Evolutionary conservation across 2,888 invertebrate genomes (phyloP), one percentile per base, ranked within the genome.

Genomic region (Amblyjoppa fuscipennis): DNA sequence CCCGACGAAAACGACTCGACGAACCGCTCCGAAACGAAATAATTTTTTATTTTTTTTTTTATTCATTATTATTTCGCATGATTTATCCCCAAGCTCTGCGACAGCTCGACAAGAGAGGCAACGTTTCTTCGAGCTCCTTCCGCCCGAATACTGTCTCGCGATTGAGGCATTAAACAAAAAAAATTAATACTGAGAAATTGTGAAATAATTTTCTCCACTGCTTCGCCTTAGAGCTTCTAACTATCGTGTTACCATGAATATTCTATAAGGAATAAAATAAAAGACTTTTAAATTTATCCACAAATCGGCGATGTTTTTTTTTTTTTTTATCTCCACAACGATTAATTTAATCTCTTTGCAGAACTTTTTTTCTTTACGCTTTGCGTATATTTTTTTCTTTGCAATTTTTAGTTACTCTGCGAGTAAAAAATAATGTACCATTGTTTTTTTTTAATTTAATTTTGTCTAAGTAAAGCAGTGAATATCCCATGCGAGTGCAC

Each of bases 1-100:
- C n/a, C 74, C 11, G 38, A 16, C 69, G 56, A 70, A 82, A 70
- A 49, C 7, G 64, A 49, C 2, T 70, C 31, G 20, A 9, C 53
- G 28, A 56, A 68, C 9, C 34, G 3, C 11, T 61, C 28, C 31
- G 20, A 51, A 51, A 13, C 75, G 38, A 13, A 6, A 13, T 4
- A 25, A 31, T 25, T 59, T 4, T 11, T 59, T 56, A 28, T 28
- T 6, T 2, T 59, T 11, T 59, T 6, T 2, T 59, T 11, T 2
- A 25, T 25, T 13, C 16, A 53, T 45, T 45, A 45, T 45, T 13
- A 45, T 45, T 13, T 45, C 45, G 0, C 1, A 45, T 45, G 45
- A 13, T 45, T 45, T 45, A 45, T 45, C 13, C 3, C 45, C 45
- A 3, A 45, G 11, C 13, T 45, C 59, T 25, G 25, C 59, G 28